Evolutionary conservation across 2,113 vertebrate genomes (phyloP).

Genomic region (Grammatotria lemairii): DNA sequence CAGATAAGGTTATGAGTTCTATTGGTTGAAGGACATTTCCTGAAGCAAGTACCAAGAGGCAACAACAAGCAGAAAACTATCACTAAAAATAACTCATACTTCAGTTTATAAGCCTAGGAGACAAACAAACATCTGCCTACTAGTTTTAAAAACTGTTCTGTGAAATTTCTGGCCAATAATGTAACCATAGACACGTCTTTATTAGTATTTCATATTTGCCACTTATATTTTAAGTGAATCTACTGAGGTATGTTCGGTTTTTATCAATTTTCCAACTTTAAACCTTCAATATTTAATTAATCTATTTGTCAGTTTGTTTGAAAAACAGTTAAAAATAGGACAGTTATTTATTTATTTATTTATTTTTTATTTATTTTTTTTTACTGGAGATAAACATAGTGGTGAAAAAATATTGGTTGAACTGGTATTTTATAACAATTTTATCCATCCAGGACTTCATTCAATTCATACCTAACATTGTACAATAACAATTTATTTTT

Average conservation of each 20-base stretch:
- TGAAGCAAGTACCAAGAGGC: not conserved
- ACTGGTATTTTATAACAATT: not conserved
- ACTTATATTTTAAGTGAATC: accelerated
- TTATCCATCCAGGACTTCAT: not conserved
- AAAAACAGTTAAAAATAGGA: not conserved
- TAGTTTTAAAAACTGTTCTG: not conserved
- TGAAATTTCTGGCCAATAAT: not conserved
- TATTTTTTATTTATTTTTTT: accelerated
- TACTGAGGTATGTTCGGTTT: accelerated
- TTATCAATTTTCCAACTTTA: not conserved
- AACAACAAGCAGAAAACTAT: not conserved
- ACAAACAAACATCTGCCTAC: not conserved
- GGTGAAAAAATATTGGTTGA: not conserved
- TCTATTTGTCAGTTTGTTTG: not conserved
- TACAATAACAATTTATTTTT: not conserved
- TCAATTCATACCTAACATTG: not conserved
- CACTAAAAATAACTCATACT: not conserved
- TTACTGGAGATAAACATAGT: not conserved
- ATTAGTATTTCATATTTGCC: not conserved
- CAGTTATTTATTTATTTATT: not conserved
- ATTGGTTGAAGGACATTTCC: not conserved
- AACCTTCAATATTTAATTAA: not conserved
- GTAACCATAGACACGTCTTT: not conserved
- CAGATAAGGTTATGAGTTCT: not conserved
- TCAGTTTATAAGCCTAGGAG: accelerated